Base-by-base conservation (phyloP, 2,797 vertebrate genomes). In the Eulemur rubriventer region DNA sequence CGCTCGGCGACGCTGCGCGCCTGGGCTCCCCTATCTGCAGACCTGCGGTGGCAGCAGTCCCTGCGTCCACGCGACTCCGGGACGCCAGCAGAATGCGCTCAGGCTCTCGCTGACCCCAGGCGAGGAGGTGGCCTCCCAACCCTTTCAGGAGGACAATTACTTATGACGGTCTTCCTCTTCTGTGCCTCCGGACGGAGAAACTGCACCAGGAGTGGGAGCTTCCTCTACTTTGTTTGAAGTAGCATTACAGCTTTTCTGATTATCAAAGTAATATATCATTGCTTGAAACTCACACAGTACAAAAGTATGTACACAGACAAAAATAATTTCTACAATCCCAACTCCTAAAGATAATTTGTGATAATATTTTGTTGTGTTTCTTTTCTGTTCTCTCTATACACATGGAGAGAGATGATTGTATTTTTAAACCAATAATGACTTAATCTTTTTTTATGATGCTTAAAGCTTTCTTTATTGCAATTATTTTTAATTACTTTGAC, bases 61-160 rank as follows among this genome's bases (percentile, higher is more conserved):
- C 6, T 3, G 3, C 52, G 35, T 83, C 30, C 13, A 75, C 11
- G 14, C 28, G 20, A 7, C 12, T 70, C 52, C 18, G 5, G 70
- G 20, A 35, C 1, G 22, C 24, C 11, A 1, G 0, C 48, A 1
- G 18, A 48, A 8, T 4, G 13, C 90, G 22, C 10, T n/a, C 1
- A 6, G 50, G 1, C 38, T 30, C 0, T 13, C 1, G 33, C 18
- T 22, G 14, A 43, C n/a, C 22, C 46, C 26, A n/a, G 72, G 72
- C 20, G 18, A 52, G 43, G 26, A 41, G 14, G 20, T 10, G 1
- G 65, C 16, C 13, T 28, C 16, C 35, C 7, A 52, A 3, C 30
- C 22, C n/a, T 38, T 28, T n/a, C 2, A 16, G 35, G 55, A 13
- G 6, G 20, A 6, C n/a, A 6, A 8, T 9, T 26, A 33, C 16